Evolutionary conservation across 2,888 invertebrate genomes (phyloP), one percentile per base, ranked within the genome.

Genomic region (Scaptomyza flava): DNA sequence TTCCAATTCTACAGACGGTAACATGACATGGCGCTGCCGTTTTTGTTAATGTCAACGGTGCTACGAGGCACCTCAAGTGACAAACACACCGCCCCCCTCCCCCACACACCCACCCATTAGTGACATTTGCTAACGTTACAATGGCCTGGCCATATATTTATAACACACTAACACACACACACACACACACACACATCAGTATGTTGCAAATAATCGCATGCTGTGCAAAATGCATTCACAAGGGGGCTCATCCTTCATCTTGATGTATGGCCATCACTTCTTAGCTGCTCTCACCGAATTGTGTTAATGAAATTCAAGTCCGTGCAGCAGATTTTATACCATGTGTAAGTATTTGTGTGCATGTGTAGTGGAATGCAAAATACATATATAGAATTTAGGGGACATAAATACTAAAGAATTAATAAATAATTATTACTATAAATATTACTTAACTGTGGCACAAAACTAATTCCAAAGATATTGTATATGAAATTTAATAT

Each of bases 231-330:
- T 56, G 47, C 57, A 62, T 64, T 63, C 67, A 42, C 34, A 47
- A 38, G 58, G 61, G 69, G 51, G 59, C 68, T 68, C 88, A 82
- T 82, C 81, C 77, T 80, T 82, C 89, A 82, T 81, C 69, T 69
- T 88, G 82, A 82, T 86, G 81, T 77, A 82, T 80, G 84, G 77
- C 84, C 87, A 66, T 82, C 88, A 81, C 78, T 80, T 65, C 61
- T 63, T 63, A 59, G 65, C 59, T 71, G 75, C 68, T 66, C 71
- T 63, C 63, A 50, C 64, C 71, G 64, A 88, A 82, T 60, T 57
- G 83, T 82, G 88, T 80, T 88, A 82, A 82, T 82, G 88, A 82
- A 82, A 82, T 82, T 88, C 87, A 73, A 77, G 72, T 65, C 54
- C 45, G 48, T 75, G 62, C 42, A 41, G 63, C 58, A 65, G 51